These are phyloP conservation scores for Paragorgia papillata DNA, from an alignment of 92 coral and sea anemone genomes.

Conservation along the genomic window DNA sequence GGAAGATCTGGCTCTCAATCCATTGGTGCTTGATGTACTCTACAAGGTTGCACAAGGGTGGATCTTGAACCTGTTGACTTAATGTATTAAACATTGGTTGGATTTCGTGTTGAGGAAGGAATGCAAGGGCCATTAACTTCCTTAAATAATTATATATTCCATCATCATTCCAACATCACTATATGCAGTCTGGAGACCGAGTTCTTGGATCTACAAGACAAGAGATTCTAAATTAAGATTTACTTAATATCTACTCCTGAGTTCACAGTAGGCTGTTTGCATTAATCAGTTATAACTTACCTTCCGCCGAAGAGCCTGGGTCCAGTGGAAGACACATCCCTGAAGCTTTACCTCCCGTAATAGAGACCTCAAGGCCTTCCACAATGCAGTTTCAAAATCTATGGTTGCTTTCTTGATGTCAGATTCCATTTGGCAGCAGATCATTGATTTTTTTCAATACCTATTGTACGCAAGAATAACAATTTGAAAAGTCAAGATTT, in stretches of 20 bases:
- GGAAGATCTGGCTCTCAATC: slow-evolving; percentile 37
- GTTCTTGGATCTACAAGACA: slow-evolving; percentile 6
- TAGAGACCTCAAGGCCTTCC: slow-evolving; percentile 11
- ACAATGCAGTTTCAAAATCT: slow-evolving; percentile 41
- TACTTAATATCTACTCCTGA: no score
- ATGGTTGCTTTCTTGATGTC: neutral
- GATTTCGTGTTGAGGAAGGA: slow-evolving; percentile 34
- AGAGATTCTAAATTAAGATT: no score
- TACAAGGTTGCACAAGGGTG: slow-evolving; percentile 2
- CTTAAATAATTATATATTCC: slow-evolving; percentile 39
- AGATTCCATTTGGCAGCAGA: slow-evolving; percentile 14
- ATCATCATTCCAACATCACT: slow-evolving; percentile 3
- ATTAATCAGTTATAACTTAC: slow-evolving; percentile 1
- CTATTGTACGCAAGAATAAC: no score
- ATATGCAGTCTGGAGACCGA: slow-evolving; percentile 30
- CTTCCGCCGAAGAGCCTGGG: slow-evolving; percentile 50
- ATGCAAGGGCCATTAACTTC: slow-evolving; percentile 57
- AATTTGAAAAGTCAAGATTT: no score
- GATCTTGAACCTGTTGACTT: slow-evolving; percentile 21
- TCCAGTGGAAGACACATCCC: slow-evolving; percentile 51
- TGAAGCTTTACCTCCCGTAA: slow-evolving; percentile 5
- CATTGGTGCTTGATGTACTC: slow-evolving; percentile 49
- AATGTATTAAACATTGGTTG: slow-evolving; percentile 25
- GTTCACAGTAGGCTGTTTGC: no score
- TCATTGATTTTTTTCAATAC: no score